Evolutionary conservation across 2,113 vertebrate genomes (phyloP), one percentile per base, ranked within the genome.

Genomic region (Microtus richardsoni): DNA sequence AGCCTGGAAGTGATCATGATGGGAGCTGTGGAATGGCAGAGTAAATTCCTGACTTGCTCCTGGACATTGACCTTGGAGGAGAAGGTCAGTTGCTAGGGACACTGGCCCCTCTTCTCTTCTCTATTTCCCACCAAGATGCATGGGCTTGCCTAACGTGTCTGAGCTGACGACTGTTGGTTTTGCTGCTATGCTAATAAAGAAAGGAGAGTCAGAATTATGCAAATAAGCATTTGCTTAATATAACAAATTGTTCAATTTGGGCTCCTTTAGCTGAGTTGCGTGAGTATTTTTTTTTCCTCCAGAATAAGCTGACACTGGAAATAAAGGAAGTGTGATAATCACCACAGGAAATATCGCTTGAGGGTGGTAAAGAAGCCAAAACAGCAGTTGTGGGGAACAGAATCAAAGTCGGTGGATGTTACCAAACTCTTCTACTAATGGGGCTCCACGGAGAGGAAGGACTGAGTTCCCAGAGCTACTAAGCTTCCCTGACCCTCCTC

Each of bases 251-350:
- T 98, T 95, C 97, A 98, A 95, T 98, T 97, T 98, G 97, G 96
- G 94, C 88, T 98, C 95, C 94, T 95, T 97, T 97, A 96, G 84
- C 93, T 94, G 94, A 92, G 83, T 93, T 96, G 84, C 96, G 12
- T 47, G 41, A 66, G 58, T 68, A 24, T 64, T 97, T 96, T 52
- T 52, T 91, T 41, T 36, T 6, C 60, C 95, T 97, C 97, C 95
- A 98, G 97, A 96, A 96, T 96, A 97, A 97, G 90, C 94, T 96
- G 97, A 96, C 97, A 96, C 85, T 97, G 95, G 97, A 98, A 97
- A 98, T 77, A 36, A 97, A 97, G 95, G 96, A 97, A 97, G 97
- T 94, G 92, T 96, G 98, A 97, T 98, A 97, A 98, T 98, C 97
- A 98, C 94, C 97, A 96, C 21, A 91, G 91, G 97, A 98, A 98